phyloP scores from a whole-genome alignment of 1,140 invertebrate species.

The Sipha flava region DNA sequence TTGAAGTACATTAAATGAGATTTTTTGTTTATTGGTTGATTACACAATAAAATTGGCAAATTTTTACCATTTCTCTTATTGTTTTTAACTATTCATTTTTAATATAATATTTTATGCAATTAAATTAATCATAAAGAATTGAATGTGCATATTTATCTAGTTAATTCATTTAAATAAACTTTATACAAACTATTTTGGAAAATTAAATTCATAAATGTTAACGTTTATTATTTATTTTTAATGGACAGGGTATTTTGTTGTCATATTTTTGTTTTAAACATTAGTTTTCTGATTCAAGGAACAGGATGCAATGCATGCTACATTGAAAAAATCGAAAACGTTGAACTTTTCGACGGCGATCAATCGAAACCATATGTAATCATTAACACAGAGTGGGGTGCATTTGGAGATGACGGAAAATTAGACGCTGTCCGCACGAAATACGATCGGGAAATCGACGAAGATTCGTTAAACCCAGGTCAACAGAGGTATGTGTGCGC shows the following conservation, averaged over 20 bases:
- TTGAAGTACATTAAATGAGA: too few species aligned
- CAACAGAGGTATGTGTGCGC: neutral
- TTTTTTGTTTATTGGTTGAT: too few species aligned
- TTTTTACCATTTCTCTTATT: too few species aligned
- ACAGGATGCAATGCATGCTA: slow-evolving; percentile 98
- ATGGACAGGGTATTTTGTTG: too few species aligned
- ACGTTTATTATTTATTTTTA: too few species aligned
- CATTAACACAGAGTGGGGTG: slow-evolving; percentile 78
- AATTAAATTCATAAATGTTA: too few species aligned
- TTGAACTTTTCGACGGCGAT: slow-evolving; percentile 55
- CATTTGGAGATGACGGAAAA: slow-evolving; percentile 68
- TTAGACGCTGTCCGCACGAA: slow-evolving; percentile 64
- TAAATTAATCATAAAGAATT: neutral
- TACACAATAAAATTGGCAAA: too few species aligned
- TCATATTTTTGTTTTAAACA: neutral
- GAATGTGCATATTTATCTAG: too few species aligned
- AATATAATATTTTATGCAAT: too few species aligned
- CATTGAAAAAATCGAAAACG: slow-evolving; percentile 59
- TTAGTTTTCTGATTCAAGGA: slow-evolving; percentile 63
- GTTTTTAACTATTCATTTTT: too few species aligned
- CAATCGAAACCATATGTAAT: slow-evolving; percentile 64
- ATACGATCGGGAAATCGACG: slow-evolving; percentile 54
- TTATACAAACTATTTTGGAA: too few species aligned
- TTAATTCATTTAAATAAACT: too few species aligned
- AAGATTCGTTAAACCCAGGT: slow-evolving; percentile 44